phyloP scores from a whole-genome alignment of 2,888 invertebrate genomes.

The Platypus cylindrus region DNA sequence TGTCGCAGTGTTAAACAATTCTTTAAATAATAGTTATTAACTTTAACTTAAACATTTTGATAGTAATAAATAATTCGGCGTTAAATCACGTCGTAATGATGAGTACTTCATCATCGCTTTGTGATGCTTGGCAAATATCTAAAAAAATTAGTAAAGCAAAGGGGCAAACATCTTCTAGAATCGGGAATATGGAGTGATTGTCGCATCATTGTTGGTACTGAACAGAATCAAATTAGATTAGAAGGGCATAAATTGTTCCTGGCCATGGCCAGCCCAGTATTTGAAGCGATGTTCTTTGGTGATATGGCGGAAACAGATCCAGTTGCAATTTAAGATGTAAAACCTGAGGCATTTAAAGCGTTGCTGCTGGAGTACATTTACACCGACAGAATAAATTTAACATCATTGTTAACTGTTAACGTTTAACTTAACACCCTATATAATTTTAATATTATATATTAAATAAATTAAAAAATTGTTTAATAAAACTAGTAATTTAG shows the following conservation, averaged over 20 bases:
- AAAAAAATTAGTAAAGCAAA: conserved; percentile 58
- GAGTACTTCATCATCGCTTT: conserved; percentile 36
- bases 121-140: conserved; percentile 63
- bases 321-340: conserved; percentile 70
- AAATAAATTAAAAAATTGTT: no score
- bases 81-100: no score
- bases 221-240: conserved; percentile 60
- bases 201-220: conserved; percentile 66
- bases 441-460: no score
- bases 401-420: no score
- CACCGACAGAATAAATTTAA: conserved; percentile 65
- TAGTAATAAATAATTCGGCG: no score
- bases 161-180: conserved; percentile 62
- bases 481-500: no score
- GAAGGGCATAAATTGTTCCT: conserved; percentile 68
- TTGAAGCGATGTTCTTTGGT: conserved; percentile 80
- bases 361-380: conserved; percentile 72
- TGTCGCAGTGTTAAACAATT: no score
- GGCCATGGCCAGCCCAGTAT: conserved; percentile 80
- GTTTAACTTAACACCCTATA: conserved; percentile 80
- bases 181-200: conserved; percentile 76
- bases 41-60: no score
- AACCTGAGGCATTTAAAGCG: conserved; percentile 74
- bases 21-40: no score
- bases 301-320: conserved; percentile 68